These are phyloP conservation scores for Chlorops oryzae DNA, from an alignment of 1,140 invertebrate genomes.

Conservation along the genomic window DNA sequence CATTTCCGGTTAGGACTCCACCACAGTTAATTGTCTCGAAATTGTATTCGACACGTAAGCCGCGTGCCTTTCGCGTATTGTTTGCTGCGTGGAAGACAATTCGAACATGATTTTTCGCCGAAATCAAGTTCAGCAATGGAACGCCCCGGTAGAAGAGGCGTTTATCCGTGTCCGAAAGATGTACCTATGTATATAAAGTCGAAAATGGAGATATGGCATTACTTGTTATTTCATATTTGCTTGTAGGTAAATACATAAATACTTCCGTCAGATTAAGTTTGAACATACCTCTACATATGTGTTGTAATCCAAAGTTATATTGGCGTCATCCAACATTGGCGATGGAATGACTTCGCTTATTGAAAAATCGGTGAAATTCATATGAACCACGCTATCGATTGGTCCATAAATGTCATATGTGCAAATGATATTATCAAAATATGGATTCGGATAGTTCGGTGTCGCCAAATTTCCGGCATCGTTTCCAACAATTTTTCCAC, in stretches of 20 bases:
- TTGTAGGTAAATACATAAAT: too few relatives aligned
- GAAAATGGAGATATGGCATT: too few relatives aligned
- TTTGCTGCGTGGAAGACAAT: constrained; percentile 60
- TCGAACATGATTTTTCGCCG: constrained; percentile 64
- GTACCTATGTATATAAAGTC: constrained; percentile 23
- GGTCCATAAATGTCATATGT: constrained; percentile 67
- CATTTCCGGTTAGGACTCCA: constrained; percentile 55
- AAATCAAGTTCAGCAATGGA: constrained; percentile 40
- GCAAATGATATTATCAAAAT: constrained; percentile 63
- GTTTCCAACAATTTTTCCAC: constrained; percentile 52
- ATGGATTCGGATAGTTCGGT: constrained; percentile 71
- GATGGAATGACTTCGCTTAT: constrained; percentile 55
- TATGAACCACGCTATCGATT: constrained; percentile 54
- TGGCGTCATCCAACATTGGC: too few relatives aligned
- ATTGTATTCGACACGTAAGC: constrained; percentile 54
- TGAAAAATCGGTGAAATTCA: constrained; percentile 66
- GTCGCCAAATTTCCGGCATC: constrained; percentile 58
- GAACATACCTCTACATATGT: too few relatives aligned
- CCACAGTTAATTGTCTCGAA: constrained; percentile 55
- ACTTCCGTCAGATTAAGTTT: too few relatives aligned
- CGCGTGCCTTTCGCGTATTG: constrained; percentile 48
- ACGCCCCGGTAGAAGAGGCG: constrained; percentile 20
- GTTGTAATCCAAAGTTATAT: too few relatives aligned
- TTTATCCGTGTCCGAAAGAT: constrained; percentile 17
- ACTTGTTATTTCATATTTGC: too few relatives aligned